These are phyloP conservation scores for Pagrus major DNA, from an alignment of 2,113 vertebrate species.

Conservation along the genomic window DNA sequence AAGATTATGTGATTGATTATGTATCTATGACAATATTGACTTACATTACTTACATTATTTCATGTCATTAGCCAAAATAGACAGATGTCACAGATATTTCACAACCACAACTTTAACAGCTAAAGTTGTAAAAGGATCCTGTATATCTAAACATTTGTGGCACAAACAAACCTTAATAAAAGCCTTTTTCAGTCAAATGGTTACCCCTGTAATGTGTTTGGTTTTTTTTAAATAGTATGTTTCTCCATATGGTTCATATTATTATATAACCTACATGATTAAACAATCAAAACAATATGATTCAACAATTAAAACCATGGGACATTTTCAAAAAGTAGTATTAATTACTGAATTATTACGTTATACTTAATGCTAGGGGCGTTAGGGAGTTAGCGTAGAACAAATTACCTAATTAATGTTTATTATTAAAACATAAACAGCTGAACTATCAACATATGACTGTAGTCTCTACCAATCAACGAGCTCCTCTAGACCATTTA, in stretches of 20 bases:
- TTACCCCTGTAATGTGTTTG: too few species aligned
- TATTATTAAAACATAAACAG: conserved; percentile 54
- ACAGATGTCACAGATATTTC: background rate
- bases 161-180: background rate
- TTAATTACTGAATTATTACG: background rate
- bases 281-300: background rate
- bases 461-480: conserved; percentile 64
- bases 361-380: background rate
- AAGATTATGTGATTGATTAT: background rate
- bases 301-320: background rate
- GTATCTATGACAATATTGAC: background rate
- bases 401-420: conserved; percentile 9
- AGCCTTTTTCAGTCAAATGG: too few species aligned
- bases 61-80: background rate
- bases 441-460: conserved; percentile 54
- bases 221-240: too few species aligned
- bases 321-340: background rate
- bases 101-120: background rate
- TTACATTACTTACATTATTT: background rate
- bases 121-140: background rate
- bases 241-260: too few species aligned
- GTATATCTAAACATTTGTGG: background rate
- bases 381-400: background rate
- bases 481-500: conserved; percentile 85
- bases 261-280: too few species aligned